Base-by-base conservation (phyloP, 1,140 invertebrate genomes). In the Cyclina sinensis region DNA sequence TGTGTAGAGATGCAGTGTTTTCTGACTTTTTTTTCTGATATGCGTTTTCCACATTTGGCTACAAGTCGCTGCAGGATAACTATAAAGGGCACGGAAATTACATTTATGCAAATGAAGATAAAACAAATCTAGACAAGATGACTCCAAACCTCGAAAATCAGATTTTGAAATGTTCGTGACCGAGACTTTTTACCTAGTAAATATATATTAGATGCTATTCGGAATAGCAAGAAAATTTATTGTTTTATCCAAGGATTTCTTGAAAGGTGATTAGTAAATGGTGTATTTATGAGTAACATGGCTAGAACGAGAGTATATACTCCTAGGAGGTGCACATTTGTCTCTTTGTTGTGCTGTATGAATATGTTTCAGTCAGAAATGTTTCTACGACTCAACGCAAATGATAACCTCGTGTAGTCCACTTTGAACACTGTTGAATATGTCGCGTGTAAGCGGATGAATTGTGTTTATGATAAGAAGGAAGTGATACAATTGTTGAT, bases 201-300 rank as follows among this genome's bases (percentile, higher is more conserved):
- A 11, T 43, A 96, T 88, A 96, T 97, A 62, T 92, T 97, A 24
- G 95, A 95, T 59, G 96, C 96, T 89, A 96, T 97, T 62, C 95
- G 96, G 24, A 95, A 96, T 62, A 97, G 97, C 92, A 96, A 96
- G 59, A 96, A 96, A 93, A 96, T 96, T 97, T 48, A 93, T 97
- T 43, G 93, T 97, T 16, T 95, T 97, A 43, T 97, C 96, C 81
- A 96, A 97, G 89, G 95, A 95, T 62, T 97, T 97, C 93, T 95
- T 96, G 0, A 96, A 96, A 85, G n/a, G n/a, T n/a, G n/a, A n/a
- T n/a, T n/a, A 97, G 97, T n/a, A 96, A 97, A 37, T 97, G 97
- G 97, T 97, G 97, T 91, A 90, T 96, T 48, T 97, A 74, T 57
- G 86, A 88, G 78, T 83, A 80, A 88, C 24, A 88, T 88, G 79